These are phyloP conservation scores for Apis mellifera DNA, from an alignment of 1,140 invertebrate genomes.

Conservation along the genomic window Amel_HAv3.1 CM009933.2:11880001-11880500, in stretches of 20 bases:
- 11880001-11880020: constrained; percentile 53
- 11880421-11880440: constrained; percentile 76
- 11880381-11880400: constrained; percentile 52
- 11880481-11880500: constrained; percentile 78
- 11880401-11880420: constrained; percentile 79
- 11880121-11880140: constrained; percentile 67
- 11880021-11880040: constrained; percentile 69
- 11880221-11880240: constrained; percentile 47
- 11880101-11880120: constrained; percentile 77
- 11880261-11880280: constrained; percentile 74
- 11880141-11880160: constrained; percentile 64
- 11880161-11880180: constrained; percentile 67
- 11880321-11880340: constrained; percentile 24
- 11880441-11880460: constrained; percentile 65
- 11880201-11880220: constrained; percentile 26
- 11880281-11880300: constrained; percentile 78
- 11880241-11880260: constrained; percentile 21
- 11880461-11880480: constrained; percentile 65
- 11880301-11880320: constrained; percentile 69
- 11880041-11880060: constrained; percentile 47
- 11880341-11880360: constrained; percentile 5
- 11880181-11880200: constrained; percentile 39
- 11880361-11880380: constrained; percentile 9
- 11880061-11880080: constrained; percentile 9
- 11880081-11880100: constrained; percentile 56